Evolutionary conservation across 37 sponge, comb jelly and placozoan genomes (phyloP), one percentile per base, ranked within the genome.

Genomic region (Eunapius fragilis): DNA sequence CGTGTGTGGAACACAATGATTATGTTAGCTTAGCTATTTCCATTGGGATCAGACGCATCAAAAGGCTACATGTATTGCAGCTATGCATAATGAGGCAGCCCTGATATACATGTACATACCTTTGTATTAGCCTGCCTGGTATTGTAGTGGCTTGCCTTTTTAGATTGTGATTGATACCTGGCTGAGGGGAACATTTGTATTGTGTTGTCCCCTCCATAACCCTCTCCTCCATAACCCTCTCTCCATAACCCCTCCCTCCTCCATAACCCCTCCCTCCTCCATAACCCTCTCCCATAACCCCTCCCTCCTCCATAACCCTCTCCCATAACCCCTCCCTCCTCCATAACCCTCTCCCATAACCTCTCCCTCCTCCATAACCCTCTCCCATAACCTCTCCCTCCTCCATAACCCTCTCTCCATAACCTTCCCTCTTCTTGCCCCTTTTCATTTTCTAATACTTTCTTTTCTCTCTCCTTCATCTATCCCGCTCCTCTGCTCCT

Each of bases 351-450:
- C 41, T 33, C 32, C n/a, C n/a, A n/a, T n/a, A n/a, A n/a, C n/a
- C 31, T 23, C 25, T 28, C 26, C 69, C 32, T 67, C 31, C 71
- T 49, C 84, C 69, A 25, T 68, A 67, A 28, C 84, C n/a, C 84
- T 68, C n/a, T n/a, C n/a, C n/a, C n/a, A n/a, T n/a, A n/a, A n/a
- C n/a, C n/a, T 38, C 34, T 69, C 81, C 68, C 67, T 58, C 68
- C 34, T 25, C 2, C 48, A 2, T 37, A 9, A 2, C 48, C 58
- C 48, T 78, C 25, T 7, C 49, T 6, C 31, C 25, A 14, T 6
- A 2, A 14, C 31, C 31, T 9, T 32, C 25, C 27, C 25, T 27
- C 25, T 7, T 7, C 25, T 70, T 70, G 3, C 71, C 25, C 71
- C 71, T 28, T 70, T 27, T 10, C 27, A 2, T 70, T 7, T 10